A percentile compares a stretch with the other conserved stretches of the same genome.
Evolutionary conservation across 2,888 invertebrate species (phyloP).

Genomic region (Meiosimyza decipiens): DNA sequence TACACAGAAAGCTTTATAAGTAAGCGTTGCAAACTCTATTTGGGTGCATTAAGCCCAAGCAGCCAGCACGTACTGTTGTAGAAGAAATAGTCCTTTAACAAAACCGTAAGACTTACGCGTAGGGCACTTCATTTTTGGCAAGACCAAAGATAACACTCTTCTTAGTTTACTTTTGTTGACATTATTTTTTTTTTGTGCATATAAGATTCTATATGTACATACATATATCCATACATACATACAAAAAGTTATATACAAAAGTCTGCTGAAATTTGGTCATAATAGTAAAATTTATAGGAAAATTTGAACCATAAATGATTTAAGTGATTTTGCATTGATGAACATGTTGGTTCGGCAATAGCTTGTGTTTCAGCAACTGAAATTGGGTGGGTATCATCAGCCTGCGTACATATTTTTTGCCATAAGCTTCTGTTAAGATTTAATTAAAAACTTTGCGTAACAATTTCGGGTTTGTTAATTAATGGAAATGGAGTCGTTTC

Average conservation of each 20-base stretch:
- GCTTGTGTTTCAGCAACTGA: slow-evolving; percentile 36
- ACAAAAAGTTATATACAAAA: too few species aligned
- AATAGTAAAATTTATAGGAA: slow-evolving; percentile 34
- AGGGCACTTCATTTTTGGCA: too few species aligned
- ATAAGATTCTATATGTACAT: too few species aligned
- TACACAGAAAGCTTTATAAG: too few species aligned
- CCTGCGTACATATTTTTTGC: slow-evolving; percentile 3
- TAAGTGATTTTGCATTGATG: slow-evolving; percentile 39
- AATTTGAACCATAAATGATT: slow-evolving; percentile 44
- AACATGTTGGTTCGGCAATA: slow-evolving; percentile 33
- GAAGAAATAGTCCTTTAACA: too few species aligned
- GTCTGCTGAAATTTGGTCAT: slow-evolving; percentile 13
- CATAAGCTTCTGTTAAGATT: slow-evolving; percentile 3
- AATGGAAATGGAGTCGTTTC: background rate
- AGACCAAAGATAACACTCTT: too few species aligned
- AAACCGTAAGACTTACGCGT: too few species aligned
- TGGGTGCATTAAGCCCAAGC: too few species aligned
- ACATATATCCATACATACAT: background rate
- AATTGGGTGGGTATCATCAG: slow-evolving; percentile 17
- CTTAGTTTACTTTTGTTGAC: too few species aligned
- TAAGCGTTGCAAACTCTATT: too few species aligned
- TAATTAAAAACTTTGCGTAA: slow-evolving; percentile 21
- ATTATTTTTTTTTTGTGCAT: too few species aligned
- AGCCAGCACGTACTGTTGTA: too few species aligned
- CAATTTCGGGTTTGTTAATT: slow-evolving; percentile 7